Evolutionary conservation across 2,888 invertebrate genomes (phyloP), one percentile per base, ranked within the genome.

Genomic region (Alsophila aescularia): DNA sequence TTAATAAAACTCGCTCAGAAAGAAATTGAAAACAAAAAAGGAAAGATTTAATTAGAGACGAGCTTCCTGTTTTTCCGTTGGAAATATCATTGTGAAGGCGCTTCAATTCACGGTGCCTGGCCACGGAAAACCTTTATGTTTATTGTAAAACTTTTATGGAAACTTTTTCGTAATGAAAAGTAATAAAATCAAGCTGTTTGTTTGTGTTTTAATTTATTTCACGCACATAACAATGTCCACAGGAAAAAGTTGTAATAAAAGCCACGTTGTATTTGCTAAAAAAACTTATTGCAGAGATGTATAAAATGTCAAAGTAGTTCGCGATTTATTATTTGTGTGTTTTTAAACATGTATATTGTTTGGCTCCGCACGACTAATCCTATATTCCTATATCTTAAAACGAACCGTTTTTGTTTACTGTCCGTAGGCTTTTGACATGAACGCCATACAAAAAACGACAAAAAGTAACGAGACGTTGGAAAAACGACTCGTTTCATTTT

Each of bases 41-140:
- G 62, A 69, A 73, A 72, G 58, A 75, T 76, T 77, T 74, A 76
- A 79, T 77, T 75, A 76, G 69, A 70, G 62, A 55, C 52, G 51
- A 70, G 71, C 64, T 71, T 60, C 63, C 56, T 59, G 60, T 67
- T 64, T 64, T 67, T 65, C 45, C 41, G 52, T 34, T 58, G 58
- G 55, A 67, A 73, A 69, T 70, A 70, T 69, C 51, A 65, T 69
- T 67, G 63, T 54, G 64, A 61, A 64, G 41, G 59, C 58, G 44
- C 52, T 69, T 54, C 58, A 54, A 51, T 60, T 65, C 45, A 50
- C 57, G 34, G 45, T 16, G 54, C 51, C 39, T 24, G 39, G 42
- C n/a, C 50, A 62, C 66, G 63, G 43, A 36, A 57, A 60, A 52
- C 51, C 53, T 64, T 67, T 58, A n/a, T 58, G 54, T 60, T 45